Base-by-base conservation (phyloP, 1,140 invertebrate genomes). In the Lepeophtheirus salmonis region DNA sequence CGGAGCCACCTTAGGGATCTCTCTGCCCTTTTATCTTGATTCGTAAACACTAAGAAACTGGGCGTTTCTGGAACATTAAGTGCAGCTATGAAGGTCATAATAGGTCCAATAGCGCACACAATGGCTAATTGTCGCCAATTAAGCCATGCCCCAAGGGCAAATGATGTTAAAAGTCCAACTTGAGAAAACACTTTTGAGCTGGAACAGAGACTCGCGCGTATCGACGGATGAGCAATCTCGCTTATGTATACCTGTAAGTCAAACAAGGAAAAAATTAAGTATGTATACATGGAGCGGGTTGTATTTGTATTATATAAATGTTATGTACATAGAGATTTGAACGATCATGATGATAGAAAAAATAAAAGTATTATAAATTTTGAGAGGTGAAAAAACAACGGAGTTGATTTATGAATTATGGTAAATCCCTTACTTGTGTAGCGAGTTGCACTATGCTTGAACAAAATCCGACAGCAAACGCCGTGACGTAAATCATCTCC, bases 181-280 rank as follows among this genome's bases (percentile, higher is more conserved):
- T 87, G 84, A n/a, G 83, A 81, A 22, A 82, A 78, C 41, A 89
- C 79, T 72, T 91, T 90, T 49, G 86, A 73, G 63, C 87, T 79
- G 6, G 86, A 83, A 64, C 84, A 87, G 18, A 91, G 74, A 63
- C 83, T 81, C 1, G 88, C 89, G 65, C 89, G 72, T 60, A 89
- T 83, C 55, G 83, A 80, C 14, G 86, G 83, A 26, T 86, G 80
- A 13, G 87, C 83, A 65, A 89, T 89, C 75, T 94, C 89, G 59
- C 84, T 87, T 63, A 91, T 81, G 72, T 91, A 92, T 58, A 90
- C 82, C 80, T 83, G 72, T 4, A 74, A 64, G 16, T 6, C 14
- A 52, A 52, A 52, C 50, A 52, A 18, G 16, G 50, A 6, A 10
- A 52, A 52, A 52, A 52, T 52, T 10, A 16, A 14, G 14, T 21